phyloP scores from a whole-genome alignment of 2,113 vertebrate genomes.

The Pagrus major region DNA sequence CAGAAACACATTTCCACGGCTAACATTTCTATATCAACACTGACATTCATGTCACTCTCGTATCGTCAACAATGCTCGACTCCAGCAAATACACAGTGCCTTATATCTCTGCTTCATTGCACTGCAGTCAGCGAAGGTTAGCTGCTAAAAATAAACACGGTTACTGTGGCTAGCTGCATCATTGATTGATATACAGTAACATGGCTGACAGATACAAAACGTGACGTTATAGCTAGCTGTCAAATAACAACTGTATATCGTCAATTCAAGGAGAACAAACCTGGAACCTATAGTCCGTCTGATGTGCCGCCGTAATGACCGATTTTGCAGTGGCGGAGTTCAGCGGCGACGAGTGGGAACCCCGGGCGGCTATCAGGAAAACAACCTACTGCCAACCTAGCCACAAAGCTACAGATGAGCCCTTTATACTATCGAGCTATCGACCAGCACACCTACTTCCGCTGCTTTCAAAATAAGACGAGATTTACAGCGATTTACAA shows the following conservation, averaged over 20 bases:
- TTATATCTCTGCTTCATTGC: constrained; percentile 17
- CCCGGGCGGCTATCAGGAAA: constrained; percentile 78
- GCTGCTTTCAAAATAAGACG: constrained; percentile 65
- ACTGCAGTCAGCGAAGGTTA: constrained; percentile 68
- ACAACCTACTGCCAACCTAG: constrained; percentile 75
- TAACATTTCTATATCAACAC: neutral
- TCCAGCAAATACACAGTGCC: neutral
- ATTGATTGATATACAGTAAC: constrained; percentile 82
- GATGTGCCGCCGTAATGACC: constrained; percentile 58
- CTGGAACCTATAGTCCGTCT: constrained; percentile 74
- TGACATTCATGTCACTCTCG: neutral
- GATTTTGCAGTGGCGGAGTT: constrained; percentile 72
- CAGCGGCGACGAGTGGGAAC: constrained; percentile 67
- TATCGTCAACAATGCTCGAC: neutral
- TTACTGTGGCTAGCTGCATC: constrained; percentile 76
- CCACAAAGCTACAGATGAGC: constrained; percentile 52
- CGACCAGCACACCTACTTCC: constrained; percentile 68
- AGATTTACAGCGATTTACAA: neutral
- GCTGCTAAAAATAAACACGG: constrained; percentile 83
- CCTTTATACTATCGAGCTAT: constrained; percentile 39
- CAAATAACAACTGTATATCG: too few species aligned
- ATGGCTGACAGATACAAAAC: constrained; percentile 77
- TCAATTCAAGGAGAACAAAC: constrained; percentile 52
- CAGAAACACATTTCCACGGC: neutral
- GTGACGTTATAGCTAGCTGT: constrained; percentile 50